Evolutionary conservation across 2,888 invertebrate genomes (phyloP).

Genomic region (Eupithecia subumbrata): DNA sequence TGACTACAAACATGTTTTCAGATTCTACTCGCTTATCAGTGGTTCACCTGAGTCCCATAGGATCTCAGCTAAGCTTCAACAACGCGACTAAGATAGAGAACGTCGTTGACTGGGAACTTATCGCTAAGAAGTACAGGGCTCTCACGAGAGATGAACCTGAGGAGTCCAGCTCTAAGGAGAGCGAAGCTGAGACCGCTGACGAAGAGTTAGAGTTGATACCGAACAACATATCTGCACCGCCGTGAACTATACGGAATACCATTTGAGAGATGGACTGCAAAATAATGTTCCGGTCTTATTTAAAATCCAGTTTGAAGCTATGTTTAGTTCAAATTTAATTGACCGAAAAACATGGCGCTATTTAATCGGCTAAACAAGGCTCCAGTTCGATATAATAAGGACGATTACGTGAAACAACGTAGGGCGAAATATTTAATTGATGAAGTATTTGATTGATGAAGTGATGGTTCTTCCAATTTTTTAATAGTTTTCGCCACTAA

Average conservation of each 20-base stretch:
- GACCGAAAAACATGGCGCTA: background rate
- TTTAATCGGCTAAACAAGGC: background rate
- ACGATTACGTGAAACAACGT: background rate
- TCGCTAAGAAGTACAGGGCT: constrained; percentile 94
- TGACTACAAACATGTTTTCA: constrained; percentile 48
- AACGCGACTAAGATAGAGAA: constrained; percentile 92
- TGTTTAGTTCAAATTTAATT: background rate
- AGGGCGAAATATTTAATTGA: background rate
- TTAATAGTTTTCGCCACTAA: background rate
- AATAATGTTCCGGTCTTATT: background rate
- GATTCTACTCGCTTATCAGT: constrained; percentile 91
- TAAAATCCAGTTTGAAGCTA: background rate
- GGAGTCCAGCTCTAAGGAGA: constrained; percentile 67
- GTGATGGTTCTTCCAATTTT: constrained; percentile 25
- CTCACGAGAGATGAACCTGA: constrained; percentile 82
- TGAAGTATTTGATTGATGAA: background rate
- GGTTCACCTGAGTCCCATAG: constrained; percentile 91
- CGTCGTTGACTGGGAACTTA: constrained; percentile 95
- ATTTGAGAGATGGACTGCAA: background rate
- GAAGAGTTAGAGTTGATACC: constrained; percentile 72
- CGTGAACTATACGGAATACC: constrained; percentile 56
- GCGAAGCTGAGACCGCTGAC: constrained; percentile 73
- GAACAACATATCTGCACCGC: constrained; percentile 73
- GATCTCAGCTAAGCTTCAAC: constrained; percentile 92
- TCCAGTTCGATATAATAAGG: background rate